Conservation (phyloP, 2,797 vertebrate genomes). For the Dallia pectoralis region DNA sequence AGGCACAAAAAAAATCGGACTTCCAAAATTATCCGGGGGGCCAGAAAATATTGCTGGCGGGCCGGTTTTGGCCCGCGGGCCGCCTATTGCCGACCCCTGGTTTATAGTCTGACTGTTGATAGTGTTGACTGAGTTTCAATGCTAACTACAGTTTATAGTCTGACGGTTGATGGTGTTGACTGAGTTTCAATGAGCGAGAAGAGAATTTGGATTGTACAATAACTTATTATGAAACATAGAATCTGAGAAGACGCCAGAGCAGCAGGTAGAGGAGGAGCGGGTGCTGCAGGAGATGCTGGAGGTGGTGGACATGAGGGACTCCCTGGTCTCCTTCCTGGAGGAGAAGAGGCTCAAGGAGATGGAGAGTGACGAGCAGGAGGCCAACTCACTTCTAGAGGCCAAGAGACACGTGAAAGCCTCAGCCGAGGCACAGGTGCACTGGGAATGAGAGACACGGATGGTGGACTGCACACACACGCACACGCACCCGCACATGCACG, state of each 20-base stretch:
- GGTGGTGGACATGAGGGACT: slow-evolving; percentile 86
- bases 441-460: slow-evolving; percentile 50
- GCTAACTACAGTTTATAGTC: too few species aligned
- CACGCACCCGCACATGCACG: not conserved
- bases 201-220: too few species aligned
- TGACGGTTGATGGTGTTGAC: too few species aligned
- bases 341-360: slow-evolving; percentile 86
- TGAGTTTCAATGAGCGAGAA: too few species aligned
- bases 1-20: too few species aligned
- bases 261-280: slow-evolving; percentile 72
- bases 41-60: too few species aligned
- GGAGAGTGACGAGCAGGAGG: slow-evolving; percentile 58
- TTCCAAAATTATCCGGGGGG: too few species aligned
- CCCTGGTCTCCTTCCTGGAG: slow-evolving; percentile 85
- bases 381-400: slow-evolving; percentile 63
- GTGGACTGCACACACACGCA: not conserved
- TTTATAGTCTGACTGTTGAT: too few species aligned
- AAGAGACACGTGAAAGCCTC: slow-evolving; percentile 65
- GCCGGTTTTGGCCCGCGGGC: too few species aligned
- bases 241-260: slow-evolving; percentile 72
- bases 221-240: slow-evolving; percentile 68
- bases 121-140: too few species aligned
- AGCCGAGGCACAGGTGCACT: slow-evolving; percentile 69
- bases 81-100: too few species aligned
- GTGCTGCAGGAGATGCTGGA: slow-evolving; percentile 81